Evolutionary conservation across 2,888 invertebrate genomes (phyloP).

Genomic region (Drosophila pseudotalamancana): DNA sequence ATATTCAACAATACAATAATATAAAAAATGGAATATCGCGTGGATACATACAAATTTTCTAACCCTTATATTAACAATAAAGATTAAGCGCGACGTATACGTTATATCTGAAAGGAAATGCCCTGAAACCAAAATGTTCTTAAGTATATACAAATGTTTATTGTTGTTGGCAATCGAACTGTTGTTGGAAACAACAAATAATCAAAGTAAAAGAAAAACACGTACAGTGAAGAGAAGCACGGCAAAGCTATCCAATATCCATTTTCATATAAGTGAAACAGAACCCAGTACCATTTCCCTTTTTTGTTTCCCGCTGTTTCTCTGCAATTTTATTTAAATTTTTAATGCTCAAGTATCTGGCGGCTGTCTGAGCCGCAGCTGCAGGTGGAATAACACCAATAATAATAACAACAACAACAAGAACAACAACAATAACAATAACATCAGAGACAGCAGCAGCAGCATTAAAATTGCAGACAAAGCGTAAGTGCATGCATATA

Average conservation of each 20-base stretch:
- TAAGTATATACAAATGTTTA: slow-evolving; percentile 29
- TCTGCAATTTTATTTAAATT: slow-evolving; percentile 74
- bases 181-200: slow-evolving; percentile 29
- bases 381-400: slow-evolving; percentile 60
- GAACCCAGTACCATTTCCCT: slow-evolving; percentile 13
- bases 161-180: slow-evolving; percentile 46
- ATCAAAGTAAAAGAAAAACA: slow-evolving; percentile 4
- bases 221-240: slow-evolving; percentile 11
- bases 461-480: slow-evolving; percentile 72
- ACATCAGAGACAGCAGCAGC: slow-evolving; percentile 11
- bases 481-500: slow-evolving; percentile 50
- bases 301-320: slow-evolving; percentile 47
- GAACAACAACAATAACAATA: slow-evolving; percentile 11
- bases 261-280: slow-evolving; percentile 20
- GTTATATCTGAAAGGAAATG: slow-evolving; percentile 2
- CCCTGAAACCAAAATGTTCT: slow-evolving; percentile 9
- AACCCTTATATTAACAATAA: slow-evolving; percentile 20
- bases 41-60: no score
- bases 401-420: slow-evolving; percentile 19
- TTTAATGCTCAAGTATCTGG: slow-evolving; percentile 72
- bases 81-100: background rate
- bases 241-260: slow-evolving; percentile 25
- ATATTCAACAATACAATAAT: background rate
- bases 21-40: no score
- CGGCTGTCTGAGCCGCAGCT: slow-evolving; percentile 63